Conservation (phyloP, 2,888 invertebrate genomes). For the Cremastinae sp. region DNA sequence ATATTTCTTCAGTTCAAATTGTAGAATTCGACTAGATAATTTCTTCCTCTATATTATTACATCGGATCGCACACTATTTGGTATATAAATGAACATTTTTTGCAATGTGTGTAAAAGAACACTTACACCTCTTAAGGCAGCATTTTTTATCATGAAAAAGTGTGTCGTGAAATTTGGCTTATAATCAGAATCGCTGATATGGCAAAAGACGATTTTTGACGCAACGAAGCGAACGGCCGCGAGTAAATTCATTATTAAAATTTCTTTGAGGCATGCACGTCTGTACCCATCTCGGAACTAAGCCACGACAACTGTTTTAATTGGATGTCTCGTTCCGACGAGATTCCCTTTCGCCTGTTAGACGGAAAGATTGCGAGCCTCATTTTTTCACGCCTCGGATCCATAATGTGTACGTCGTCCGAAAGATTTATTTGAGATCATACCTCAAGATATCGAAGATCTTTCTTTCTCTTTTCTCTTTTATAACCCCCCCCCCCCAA, state of each 20-base stretch:
- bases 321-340: constrained; percentile 51
- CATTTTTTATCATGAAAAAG: too few species aligned
- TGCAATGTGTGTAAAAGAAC: too few species aligned
- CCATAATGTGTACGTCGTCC: constrained; percentile 49
- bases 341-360: constrained; percentile 41
- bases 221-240: constrained; percentile 14
- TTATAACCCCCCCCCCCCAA: constrained; percentile 30
- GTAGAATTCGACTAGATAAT: too few species aligned
- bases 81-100: too few species aligned
- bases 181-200: constrained; percentile 25
- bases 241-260: constrained; percentile 54
- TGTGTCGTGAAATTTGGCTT: constrained; percentile 12
- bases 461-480: constrained; percentile 24
- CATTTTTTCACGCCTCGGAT: constrained; percentile 59
- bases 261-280: background rate
- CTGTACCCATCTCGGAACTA: constrained; percentile 25
- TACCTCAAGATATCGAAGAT: constrained; percentile 54
- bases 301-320: constrained; percentile 56
- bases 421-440: constrained; percentile 51
- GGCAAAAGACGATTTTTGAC: constrained; percentile 1
- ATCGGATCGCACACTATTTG: too few species aligned
- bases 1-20: too few species aligned
- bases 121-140: too few species aligned
- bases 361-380: constrained; percentile 41
- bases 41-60: too few species aligned